phyloP scores from a whole-genome alignment of 2,113 vertebrate species.

The Thalassoma bifasciatum region DNA sequence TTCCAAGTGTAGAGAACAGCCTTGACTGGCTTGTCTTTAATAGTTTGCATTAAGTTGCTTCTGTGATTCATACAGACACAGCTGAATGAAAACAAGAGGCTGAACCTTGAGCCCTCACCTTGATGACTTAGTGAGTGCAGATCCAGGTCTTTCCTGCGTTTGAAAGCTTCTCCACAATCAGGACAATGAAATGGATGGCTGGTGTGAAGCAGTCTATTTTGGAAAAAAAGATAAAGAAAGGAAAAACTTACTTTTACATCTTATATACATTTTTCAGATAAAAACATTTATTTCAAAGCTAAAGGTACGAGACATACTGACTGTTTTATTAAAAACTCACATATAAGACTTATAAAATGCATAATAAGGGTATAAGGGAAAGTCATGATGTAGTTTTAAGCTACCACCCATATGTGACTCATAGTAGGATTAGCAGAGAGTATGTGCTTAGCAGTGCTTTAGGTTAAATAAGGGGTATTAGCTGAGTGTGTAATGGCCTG shows the following conservation, averaged over 20 bases:
- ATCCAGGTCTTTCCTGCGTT: slow-evolving; percentile 89
- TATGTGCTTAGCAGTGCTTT: slow-evolving; percentile 52
- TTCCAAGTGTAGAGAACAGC: background rate
- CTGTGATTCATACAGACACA: background rate
- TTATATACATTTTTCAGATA: background rate
- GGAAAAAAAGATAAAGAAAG: no score
- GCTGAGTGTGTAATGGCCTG: slow-evolving; percentile 30
- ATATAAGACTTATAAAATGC: background rate
- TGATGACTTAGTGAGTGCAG: slow-evolving; percentile 89
- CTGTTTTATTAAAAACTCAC: slow-evolving; percentile 6
- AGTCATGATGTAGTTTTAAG: slow-evolving; percentile 34
- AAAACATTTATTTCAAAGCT: background rate
- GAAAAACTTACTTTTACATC: background rate
- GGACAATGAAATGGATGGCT: slow-evolving; percentile 90
- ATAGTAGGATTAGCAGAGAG: slow-evolving; percentile 43
- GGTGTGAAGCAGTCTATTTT: slow-evolving; percentile 88
- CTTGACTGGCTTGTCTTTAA: background rate
- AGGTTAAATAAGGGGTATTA: slow-evolving; percentile 58
- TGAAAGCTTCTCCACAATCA: slow-evolving; percentile 88
- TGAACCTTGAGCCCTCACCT: slow-evolving; percentile 72
- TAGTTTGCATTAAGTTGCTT: background rate
- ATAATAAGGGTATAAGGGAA: background rate
- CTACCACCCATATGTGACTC: slow-evolving; percentile 29
- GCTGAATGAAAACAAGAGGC: background rate
- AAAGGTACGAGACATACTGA: background rate